Base-by-base conservation (phyloP, 2,888 invertebrate species). In the Furcula furcula region DNA sequence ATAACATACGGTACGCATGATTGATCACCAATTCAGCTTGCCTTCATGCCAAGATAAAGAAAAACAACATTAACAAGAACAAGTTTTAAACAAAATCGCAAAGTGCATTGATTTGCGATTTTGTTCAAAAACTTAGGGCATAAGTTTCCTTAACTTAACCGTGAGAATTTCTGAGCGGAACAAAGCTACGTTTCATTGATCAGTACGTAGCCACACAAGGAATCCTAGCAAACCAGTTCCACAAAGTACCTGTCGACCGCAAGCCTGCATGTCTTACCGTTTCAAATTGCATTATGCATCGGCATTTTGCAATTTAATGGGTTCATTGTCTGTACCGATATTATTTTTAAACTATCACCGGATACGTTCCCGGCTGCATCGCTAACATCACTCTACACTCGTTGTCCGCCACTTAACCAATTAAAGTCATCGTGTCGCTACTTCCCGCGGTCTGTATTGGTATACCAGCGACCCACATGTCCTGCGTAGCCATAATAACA, bases 391-490 rank as follows among this genome's bases (percentile, higher is more conserved):
- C 10, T 10, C 39, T 42, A 34, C 40, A 27, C 32, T 54, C 45
- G 60, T n/a, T n/a, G n/a, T 57, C 49, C 44, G 52, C 68, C 73
- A 79, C 76, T 83, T 81, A 75, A 76, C 76, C 82, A 83, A 82
- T 85, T 83, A 68, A 48, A 46, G 46, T 56, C 46, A 26, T 41
- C 45, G 39, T 46, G 46, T 59, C 41, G 52, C 49, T 44, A 63
- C 68, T 65, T 75, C 75, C 80, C 71, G 65, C 59, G 57, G 42
- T 49, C 46, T 52, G 55, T 56, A 57, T 41, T 46, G 38, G 46
- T 46, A 34, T 43, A 46, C 55, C 60, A 48, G 46, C 66, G 60
- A 60, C 70, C 74, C 76, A 71, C 65, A 72, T 80, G 76, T 75
- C 77, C 80, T 71, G 67, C 68, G 71, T 66, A 73, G 76, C 69